A percentile compares a stretch with the other conserved stretches of the same genome.
These are phyloP conservation scores for Fundulus diaphanus DNA, from an alignment of 2,797 vertebrate genomes.

Conservation along the genomic window DNA sequence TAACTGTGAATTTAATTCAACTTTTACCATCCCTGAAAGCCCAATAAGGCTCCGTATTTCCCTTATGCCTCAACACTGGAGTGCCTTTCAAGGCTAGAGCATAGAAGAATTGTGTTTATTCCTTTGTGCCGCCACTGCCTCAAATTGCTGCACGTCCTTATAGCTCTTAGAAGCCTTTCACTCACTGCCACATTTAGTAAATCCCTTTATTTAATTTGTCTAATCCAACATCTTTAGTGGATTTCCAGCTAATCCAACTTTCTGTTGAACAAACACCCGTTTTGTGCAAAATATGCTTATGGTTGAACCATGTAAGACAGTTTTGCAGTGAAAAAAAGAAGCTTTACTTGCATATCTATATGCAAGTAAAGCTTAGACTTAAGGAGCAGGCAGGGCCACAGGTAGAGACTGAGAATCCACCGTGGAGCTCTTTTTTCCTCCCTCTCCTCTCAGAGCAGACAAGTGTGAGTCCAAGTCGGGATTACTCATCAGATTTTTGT, in stretches of 20 bases:
- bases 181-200: conserved; percentile 21
- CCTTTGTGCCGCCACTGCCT: conserved; percentile 39
- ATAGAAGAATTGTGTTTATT: conserved; percentile 56
- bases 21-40: conserved; percentile 1
- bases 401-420: background rate
- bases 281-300: conserved; percentile 3
- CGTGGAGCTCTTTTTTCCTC: background rate
- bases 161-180: conserved; percentile 30
- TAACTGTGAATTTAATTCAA: conserved; percentile 2
- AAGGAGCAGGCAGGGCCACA: background rate
- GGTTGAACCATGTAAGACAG: too few species aligned
- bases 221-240: conserved; percentile 50
- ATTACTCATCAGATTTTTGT: conserved; percentile 34
- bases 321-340: too few species aligned
- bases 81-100: conserved; percentile 49
- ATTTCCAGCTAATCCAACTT: conserved; percentile 26
- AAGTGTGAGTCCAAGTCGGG: conserved; percentile 26
- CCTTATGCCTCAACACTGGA: conserved; percentile 56
- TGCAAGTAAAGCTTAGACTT: background rate
- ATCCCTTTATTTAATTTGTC: conserved; percentile 40
- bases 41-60: conserved; percentile 44
- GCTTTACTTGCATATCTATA: background rate
- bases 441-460: background rate
- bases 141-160: conserved; percentile 21
- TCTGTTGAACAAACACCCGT: conserved; percentile 14